These are phyloP conservation scores for Paralvinella palmiformis DNA, from an alignment of 1,140 invertebrate species.

Conservation along the genomic window DNA sequence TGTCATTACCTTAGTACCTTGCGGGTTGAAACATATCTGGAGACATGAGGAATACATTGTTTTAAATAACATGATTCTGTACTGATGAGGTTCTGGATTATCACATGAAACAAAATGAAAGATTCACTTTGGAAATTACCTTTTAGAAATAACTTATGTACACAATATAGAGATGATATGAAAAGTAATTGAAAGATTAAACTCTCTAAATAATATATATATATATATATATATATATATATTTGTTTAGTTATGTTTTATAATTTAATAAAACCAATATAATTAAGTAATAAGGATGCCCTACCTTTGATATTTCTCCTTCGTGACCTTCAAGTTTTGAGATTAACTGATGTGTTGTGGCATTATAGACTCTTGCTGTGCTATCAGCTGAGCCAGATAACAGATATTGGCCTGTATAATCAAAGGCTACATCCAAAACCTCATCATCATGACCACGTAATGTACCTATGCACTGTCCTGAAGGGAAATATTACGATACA, in stretches of 20 bases:
- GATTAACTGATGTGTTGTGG: constrained; percentile 57
- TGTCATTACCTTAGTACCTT: constrained; percentile 63
- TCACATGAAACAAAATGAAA: too few species aligned
- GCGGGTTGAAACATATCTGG: constrained; percentile 72
- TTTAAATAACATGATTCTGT: too few species aligned
- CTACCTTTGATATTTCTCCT: constrained; percentile 70
- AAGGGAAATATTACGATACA: not conserved
- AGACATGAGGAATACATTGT: too few species aligned
- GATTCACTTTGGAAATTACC: too few species aligned
- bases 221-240: not conserved
- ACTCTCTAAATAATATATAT: too few species aligned
- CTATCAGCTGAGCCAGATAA: constrained; percentile 68
- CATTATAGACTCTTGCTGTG: constrained; percentile 64
- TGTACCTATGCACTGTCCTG: constrained; percentile 56
- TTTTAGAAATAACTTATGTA: too few species aligned
- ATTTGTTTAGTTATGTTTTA: not conserved
- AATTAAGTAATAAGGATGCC: not conserved
- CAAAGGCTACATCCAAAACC: constrained; percentile 69
- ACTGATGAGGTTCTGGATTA: too few species aligned
- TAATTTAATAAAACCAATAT: not conserved
- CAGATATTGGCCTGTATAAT: constrained; percentile 63
- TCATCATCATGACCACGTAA: constrained; percentile 66
- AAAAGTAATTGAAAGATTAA: too few species aligned
- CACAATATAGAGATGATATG: too few species aligned
- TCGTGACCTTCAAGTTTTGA: constrained; percentile 63